Evolutionary conservation across 2,113 vertebrate genomes (phyloP).

Genomic region (Promerops cafer): DNA sequence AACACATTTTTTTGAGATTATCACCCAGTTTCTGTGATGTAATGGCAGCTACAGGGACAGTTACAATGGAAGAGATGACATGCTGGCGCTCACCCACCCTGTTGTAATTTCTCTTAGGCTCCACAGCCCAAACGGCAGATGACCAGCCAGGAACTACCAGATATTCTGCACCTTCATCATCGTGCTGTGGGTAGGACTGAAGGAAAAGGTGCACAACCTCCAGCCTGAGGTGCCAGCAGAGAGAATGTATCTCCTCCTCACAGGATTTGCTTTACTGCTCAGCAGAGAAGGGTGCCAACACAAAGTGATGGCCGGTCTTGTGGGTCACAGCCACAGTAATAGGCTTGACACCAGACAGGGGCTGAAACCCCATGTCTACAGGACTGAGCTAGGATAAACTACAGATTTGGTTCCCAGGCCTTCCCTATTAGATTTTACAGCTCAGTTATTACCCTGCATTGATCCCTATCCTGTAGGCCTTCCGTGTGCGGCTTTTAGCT

Average conservation of each 20-base stretch:
- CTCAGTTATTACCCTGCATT: neutral
- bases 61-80: accelerated
- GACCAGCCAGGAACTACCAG: neutral
- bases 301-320: neutral
- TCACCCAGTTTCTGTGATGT: neutral
- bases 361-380: neutral
- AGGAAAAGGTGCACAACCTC: neutral
- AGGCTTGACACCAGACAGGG: neutral
- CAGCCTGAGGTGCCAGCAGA: neutral
- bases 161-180: neutral
- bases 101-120: neutral
- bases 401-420: neutral
- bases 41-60: neutral
- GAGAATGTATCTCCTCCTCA: neutral
- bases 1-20: neutral
- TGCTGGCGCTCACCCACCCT: neutral
- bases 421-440: neutral
- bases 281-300: neutral
- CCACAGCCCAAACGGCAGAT: neutral
- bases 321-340: neutral
- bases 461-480: neutral
- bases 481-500: neutral
- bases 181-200: neutral
- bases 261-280: neutral
- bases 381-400: neutral